These are phyloP conservation scores for Limnephilus marmoratus DNA, from an alignment of 2,888 invertebrate species.

Conservation along the genomic window DNA sequence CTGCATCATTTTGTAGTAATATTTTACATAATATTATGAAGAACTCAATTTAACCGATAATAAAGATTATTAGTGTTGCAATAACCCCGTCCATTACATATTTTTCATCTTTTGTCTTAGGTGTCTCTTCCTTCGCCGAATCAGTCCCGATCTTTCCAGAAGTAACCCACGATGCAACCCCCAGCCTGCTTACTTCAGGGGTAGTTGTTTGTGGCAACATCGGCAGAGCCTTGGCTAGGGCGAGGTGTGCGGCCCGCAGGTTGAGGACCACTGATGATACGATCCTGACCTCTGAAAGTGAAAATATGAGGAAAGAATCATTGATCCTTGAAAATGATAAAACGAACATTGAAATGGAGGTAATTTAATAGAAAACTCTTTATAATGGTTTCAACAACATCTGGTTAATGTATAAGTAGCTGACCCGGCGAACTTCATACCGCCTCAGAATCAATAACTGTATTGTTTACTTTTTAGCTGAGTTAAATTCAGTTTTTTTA, in stretches of 20 bases:
- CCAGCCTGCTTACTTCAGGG: constrained; percentile 74
- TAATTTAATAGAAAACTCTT: background rate
- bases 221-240: constrained; percentile 66
- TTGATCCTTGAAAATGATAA: background rate
- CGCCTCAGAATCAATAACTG: no score
- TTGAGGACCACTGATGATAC: constrained; percentile 9
- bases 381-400: background rate
- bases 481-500: no score
- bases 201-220: constrained; percentile 75
- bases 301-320: background rate
- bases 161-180: constrained; percentile 68
- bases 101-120: background rate
- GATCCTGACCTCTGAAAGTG: background rate
- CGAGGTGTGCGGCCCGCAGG: constrained; percentile 34
- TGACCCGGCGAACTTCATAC: no score
- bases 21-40: background rate
- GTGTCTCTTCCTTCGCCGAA: background rate
- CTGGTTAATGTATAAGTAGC: background rate
- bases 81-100: background rate
- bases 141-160: constrained; percentile 25
- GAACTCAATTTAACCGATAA: no score
- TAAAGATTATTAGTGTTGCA: background rate
- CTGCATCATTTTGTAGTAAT: background rate
- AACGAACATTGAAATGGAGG: background rate
- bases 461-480: no score